Evolutionary conservation across 2,888 invertebrate genomes (phyloP).

Genomic region (Microchrysa polita): DNA sequence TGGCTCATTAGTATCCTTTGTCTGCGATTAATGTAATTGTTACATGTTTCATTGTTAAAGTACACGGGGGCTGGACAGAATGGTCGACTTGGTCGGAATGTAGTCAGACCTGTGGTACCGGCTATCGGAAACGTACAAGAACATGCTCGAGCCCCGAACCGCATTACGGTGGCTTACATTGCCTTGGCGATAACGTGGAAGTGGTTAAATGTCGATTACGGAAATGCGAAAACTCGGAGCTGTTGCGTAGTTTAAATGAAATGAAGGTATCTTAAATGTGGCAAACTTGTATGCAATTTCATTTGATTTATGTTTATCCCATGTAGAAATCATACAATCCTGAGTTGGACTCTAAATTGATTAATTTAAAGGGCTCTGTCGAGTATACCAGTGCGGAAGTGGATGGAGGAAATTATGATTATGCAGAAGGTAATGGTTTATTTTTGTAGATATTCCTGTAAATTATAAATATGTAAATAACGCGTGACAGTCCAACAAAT

Average conservation of each 20-base stretch:
- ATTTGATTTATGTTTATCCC: neutral
- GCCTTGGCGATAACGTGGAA: slow-evolving; percentile 56
- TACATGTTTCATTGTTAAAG: slow-evolving; percentile 19
- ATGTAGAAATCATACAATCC: slow-evolving; percentile 25
- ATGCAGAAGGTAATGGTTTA: slow-evolving; percentile 43
- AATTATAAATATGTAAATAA: no score
- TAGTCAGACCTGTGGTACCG: slow-evolving; percentile 60
- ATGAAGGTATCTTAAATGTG: slow-evolving; percentile 9
- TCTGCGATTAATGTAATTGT: neutral
- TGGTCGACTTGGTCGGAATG: slow-evolving; percentile 62
- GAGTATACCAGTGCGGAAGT: slow-evolving; percentile 9
- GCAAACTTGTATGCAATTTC: neutral
- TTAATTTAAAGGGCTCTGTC: slow-evolving; percentile 2
- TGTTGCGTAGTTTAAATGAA: slow-evolving; percentile 10
- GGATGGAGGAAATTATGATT: slow-evolving; percentile 36
- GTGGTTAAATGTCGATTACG: slow-evolving; percentile 47
- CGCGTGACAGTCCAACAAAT: no score
- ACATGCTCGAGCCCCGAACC: slow-evolving; percentile 60
- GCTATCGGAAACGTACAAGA: slow-evolving; percentile 56
- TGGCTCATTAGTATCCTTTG: slow-evolving; percentile 51
- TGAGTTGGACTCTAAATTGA: slow-evolving; percentile 7
- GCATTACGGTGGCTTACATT: slow-evolving; percentile 61
- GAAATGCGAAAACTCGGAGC: slow-evolving; percentile 38
- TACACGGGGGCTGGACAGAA: slow-evolving; percentile 56
- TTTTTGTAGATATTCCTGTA: no score